Evolutionary conservation across 2,888 invertebrate genomes (phyloP).

Genomic region (Brachypalpus laphriformis): DNA sequence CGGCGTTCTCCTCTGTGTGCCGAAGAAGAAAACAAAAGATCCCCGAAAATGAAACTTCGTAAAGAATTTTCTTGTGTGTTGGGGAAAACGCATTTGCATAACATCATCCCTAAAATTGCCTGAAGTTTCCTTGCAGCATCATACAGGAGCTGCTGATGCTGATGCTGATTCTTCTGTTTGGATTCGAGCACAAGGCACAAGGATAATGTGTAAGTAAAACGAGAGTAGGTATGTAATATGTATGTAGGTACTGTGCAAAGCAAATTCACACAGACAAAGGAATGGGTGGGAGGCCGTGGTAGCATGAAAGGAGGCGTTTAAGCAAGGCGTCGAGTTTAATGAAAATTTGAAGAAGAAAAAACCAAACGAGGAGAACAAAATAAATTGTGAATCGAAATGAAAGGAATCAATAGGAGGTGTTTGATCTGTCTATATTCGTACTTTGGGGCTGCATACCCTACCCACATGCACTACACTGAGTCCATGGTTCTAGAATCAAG

Average conservation of each 20-base stretch:
- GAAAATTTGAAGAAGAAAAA: conserved; percentile 21
- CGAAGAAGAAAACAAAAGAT: conserved; percentile 30
- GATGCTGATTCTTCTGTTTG: background rate
- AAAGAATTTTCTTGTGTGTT: conserved; percentile 52
- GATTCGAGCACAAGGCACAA: background rate
- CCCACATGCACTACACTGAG: background rate
- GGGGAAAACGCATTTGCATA: conserved; percentile 66
- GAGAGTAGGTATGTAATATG: background rate
- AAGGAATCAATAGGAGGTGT: conserved; percentile 35
- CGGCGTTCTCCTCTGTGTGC: background rate
- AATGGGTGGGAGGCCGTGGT: background rate
- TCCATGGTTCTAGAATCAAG: background rate
- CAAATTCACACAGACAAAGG: conserved; percentile 14
- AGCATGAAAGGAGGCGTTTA: conserved; percentile 1
- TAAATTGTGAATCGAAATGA: conserved; percentile 27
- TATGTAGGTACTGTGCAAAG: conserved; percentile 44
- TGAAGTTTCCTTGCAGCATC: conserved; percentile 58
- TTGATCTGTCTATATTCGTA: background rate
- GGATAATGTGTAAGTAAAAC: conserved; percentile 26
- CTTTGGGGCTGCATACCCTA: background rate
- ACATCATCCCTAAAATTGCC: conserved; percentile 69
- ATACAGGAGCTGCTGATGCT: conserved; percentile 39
- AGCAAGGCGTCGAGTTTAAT: conserved; percentile 46
- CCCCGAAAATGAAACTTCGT: conserved; percentile 55
- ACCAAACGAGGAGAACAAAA: conserved; percentile 4